Evolutionary conservation across 2,113 vertebrate species (phyloP).

Genomic region (Nesospiza acunhae): DNA sequence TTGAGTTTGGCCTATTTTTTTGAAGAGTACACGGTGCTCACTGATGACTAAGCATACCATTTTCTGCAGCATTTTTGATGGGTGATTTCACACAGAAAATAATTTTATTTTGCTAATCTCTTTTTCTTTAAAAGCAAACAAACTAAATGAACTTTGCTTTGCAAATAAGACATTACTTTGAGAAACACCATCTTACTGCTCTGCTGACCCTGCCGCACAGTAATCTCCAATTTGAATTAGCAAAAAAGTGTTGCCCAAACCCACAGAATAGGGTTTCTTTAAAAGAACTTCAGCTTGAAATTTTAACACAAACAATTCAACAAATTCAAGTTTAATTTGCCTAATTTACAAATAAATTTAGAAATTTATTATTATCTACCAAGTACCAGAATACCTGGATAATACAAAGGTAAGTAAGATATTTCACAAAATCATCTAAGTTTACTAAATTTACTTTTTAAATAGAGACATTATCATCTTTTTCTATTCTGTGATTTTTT

Average conservation of each 20-base stretch:
- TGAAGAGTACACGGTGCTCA: background rate
- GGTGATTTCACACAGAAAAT: background rate
- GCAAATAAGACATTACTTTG: background rate
- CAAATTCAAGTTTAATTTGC: background rate
- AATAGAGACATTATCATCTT: background rate
- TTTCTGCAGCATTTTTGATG: background rate
- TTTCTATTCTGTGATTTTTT: background rate
- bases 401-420: background rate
- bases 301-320: background rate
- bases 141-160: background rate
- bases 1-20: constrained; percentile 22
- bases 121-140: background rate
- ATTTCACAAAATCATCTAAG: background rate
- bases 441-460: background rate
- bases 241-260: background rate
- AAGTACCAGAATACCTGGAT: background rate
- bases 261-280: background rate
- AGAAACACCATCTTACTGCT: background rate
- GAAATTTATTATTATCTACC: background rate
- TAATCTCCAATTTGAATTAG: background rate
- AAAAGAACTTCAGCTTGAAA: background rate
- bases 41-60: background rate
- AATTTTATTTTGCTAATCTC: background rate
- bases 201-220: background rate
- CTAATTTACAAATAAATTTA: background rate